Percentiles rank a stretch among this genome's conserved stretches.
Conservation (phyloP, 2,797 vertebrate genomes). For the Pyrocephalus nanus region DNA sequence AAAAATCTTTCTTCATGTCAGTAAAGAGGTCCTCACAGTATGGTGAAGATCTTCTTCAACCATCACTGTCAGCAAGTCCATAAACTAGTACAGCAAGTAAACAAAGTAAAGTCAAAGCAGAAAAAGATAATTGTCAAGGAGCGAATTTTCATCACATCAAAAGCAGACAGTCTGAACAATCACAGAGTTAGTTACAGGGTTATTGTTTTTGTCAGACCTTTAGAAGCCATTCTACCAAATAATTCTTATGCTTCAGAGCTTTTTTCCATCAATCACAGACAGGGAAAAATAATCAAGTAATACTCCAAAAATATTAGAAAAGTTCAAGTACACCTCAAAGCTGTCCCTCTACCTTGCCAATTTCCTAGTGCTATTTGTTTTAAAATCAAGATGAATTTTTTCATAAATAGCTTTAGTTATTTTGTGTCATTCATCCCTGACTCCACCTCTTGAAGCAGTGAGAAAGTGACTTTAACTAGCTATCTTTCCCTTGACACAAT, state of each 20-base stretch:
- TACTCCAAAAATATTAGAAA: background rate
- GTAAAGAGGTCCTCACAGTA: background rate
- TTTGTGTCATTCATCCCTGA: background rate
- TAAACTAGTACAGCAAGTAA: background rate
- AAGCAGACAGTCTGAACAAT: background rate
- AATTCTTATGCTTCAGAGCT: background rate
- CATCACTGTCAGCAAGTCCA: background rate
- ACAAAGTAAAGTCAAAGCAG: background rate
- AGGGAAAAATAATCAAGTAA: background rate
- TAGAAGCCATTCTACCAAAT: background rate
- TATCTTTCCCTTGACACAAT: background rate
- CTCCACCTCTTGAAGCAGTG: background rate
- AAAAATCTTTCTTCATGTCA: background rate
- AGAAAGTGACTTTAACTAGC: background rate
- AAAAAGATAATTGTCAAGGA: background rate
- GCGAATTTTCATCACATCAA: background rate
- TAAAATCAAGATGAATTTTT: background rate
- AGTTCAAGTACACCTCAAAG: background rate
- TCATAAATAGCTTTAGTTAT: background rate
- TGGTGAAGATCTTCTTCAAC: background rate
- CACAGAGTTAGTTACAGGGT: background rate
- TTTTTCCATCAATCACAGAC: background rate
- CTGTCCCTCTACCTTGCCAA: background rate
- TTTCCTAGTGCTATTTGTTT: background rate
- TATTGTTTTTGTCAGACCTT: slow-evolving; percentile 17